These are phyloP conservation scores for Archips xylosteana DNA, from an alignment of 2,888 invertebrate species.

Conservation along the genomic window DNA sequence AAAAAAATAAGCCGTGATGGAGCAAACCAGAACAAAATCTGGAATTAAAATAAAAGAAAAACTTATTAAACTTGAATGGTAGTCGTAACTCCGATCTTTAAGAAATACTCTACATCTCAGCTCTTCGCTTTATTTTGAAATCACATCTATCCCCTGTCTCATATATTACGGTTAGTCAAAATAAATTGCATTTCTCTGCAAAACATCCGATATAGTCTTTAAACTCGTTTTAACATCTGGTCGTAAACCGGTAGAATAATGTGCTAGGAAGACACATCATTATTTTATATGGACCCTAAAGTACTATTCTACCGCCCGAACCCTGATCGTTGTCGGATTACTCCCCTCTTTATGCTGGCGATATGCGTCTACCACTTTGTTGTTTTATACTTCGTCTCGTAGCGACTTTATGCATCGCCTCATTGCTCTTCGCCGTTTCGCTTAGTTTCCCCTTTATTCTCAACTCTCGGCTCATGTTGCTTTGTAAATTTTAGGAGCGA, in stretches of 20 bases:
- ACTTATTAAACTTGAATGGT: background rate
- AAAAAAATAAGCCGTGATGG: background rate
- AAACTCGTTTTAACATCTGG: conserved; percentile 56
- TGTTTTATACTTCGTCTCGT: conserved; percentile 82
- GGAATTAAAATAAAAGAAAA: background rate
- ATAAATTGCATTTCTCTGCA: conserved; percentile 9
- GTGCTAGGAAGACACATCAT: conserved; percentile 70
- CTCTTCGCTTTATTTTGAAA: background rate
- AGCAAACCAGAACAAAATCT: background rate
- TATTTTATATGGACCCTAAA: conserved; percentile 76
- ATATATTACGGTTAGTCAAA: conserved; percentile 3
- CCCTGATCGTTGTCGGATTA: conserved; percentile 75
- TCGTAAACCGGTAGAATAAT: conserved; percentile 63
- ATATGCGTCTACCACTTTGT: conserved; percentile 83
- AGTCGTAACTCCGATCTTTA: background rate
- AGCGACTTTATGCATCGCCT: conserved; percentile 82
- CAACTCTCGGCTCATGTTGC: conserved; percentile 81
- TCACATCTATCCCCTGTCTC: background rate
- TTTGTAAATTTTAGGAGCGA: conserved; percentile 76
- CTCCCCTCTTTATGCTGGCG: conserved; percentile 76
- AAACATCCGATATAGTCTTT: conserved; percentile 40
- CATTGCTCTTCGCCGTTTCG: conserved; percentile 82
- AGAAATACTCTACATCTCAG: background rate
- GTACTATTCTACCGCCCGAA: conserved; percentile 70
- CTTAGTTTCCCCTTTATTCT: conserved; percentile 73